These are phyloP conservation scores for Salmo trutta DNA, from an alignment of 2,797 vertebrate species.

Conservation along the genomic window DNA sequence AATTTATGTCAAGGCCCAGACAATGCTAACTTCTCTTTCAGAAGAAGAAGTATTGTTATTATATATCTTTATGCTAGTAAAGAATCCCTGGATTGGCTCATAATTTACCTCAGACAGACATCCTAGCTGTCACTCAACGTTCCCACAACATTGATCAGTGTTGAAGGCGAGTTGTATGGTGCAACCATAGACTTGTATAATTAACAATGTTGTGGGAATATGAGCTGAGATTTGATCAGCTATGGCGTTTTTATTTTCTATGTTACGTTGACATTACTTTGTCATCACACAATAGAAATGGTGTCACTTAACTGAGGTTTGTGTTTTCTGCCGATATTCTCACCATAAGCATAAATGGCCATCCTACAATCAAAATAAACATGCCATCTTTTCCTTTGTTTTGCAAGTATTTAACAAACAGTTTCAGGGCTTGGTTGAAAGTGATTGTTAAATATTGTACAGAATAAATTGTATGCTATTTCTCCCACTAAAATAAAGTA, in stretches of 20 bases:
- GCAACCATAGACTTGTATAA: slow-evolving; percentile 13
- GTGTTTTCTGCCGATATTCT: slow-evolving; percentile 78
- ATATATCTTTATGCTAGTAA: slow-evolving; percentile 51
- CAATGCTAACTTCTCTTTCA: slow-evolving; percentile 43
- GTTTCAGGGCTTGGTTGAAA: slow-evolving; percentile 77
- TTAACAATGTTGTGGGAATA: slow-evolving; percentile 2
- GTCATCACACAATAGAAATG: slow-evolving; percentile 74
- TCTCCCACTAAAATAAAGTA: slow-evolving; percentile 79
- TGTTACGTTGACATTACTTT: slow-evolving; percentile 78
- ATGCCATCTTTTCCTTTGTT: slow-evolving; percentile 73
- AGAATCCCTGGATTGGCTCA: slow-evolving; percentile 67
- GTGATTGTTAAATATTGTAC: slow-evolving; percentile 94
- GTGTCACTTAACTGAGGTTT: slow-evolving; percentile 72
- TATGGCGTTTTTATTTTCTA: slow-evolving; percentile 62
- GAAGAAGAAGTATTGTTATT: slow-evolving; percentile 29
- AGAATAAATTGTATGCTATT: slow-evolving; percentile 89
- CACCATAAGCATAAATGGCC: slow-evolving; percentile 29
- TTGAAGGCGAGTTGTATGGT: slow-evolving; percentile 19
- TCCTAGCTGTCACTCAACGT: slow-evolving; percentile 39
- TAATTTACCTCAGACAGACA: slow-evolving; percentile 89
- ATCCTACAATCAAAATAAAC: slow-evolving; percentile 77
- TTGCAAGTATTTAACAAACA: slow-evolving; percentile 77
- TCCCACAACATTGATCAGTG: slow-evolving; percentile 13
- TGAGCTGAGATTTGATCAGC: slow-evolving; percentile 78
- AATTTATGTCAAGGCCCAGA: slow-evolving; percentile 65